These are phyloP conservation scores for Ctena decussata DNA, from an alignment of 2,888 invertebrate genomes.

Conservation along the genomic window DNA sequence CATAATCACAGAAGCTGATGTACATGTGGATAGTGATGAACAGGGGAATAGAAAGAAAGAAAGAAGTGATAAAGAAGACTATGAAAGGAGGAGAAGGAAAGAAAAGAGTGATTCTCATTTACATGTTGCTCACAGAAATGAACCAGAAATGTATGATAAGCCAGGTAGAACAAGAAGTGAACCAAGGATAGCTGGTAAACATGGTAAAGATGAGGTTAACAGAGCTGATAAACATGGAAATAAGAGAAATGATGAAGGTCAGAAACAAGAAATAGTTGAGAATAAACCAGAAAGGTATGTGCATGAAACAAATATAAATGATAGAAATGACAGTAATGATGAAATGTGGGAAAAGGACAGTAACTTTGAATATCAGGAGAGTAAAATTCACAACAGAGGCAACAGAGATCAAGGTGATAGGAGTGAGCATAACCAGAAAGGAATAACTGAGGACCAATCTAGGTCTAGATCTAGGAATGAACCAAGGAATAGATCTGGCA, in stretches of 20 bases:
- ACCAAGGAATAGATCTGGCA: too few relatives aligned
- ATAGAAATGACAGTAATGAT: neutral
- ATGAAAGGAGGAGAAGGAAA: neutral
- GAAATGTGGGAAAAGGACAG: constrained; percentile 1
- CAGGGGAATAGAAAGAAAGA: neutral
- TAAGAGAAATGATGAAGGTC: neutral
- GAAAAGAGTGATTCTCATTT: neutral
- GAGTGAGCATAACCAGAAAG: neutral
- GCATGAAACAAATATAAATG: neutral
- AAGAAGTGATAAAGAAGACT: too few relatives aligned
- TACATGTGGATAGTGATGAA: constrained; percentile 39
- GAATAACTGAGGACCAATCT: too few relatives aligned
- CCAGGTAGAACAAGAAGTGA: neutral
- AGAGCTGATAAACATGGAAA: neutral
- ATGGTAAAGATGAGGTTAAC: neutral
- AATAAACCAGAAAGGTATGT: neutral
- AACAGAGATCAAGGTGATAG: neutral
- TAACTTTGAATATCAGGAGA: neutral
- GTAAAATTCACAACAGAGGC: neutral
- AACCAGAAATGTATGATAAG: neutral
- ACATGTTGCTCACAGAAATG: neutral
- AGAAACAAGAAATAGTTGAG: neutral
- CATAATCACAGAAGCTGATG: constrained; percentile 50
- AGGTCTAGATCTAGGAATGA: too few relatives aligned
- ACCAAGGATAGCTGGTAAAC: neutral